These are phyloP conservation scores for Paramormyrops kingsleyae DNA, from an alignment of 2,113 vertebrate genomes.

Conservation along the genomic window DNA sequence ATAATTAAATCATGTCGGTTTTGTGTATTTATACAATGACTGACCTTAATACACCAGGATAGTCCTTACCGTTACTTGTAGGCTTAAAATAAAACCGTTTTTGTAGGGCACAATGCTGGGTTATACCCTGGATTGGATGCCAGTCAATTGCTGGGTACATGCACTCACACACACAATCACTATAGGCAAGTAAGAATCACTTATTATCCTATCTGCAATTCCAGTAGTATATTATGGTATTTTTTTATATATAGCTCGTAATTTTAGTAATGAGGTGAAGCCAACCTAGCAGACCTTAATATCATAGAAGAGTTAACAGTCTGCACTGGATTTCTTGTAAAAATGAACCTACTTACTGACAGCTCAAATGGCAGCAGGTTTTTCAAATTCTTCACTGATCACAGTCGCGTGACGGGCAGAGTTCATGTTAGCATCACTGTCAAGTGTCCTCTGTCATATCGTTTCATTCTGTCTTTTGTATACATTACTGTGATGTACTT, in stretches of 20 bases:
- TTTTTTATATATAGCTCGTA: not conserved
- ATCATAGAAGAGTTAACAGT: not conserved
- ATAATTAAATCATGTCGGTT: not conserved
- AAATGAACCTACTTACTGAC: not conserved
- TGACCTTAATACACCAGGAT: not conserved
- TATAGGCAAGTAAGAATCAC: not conserved
- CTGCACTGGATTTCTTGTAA: not conserved
- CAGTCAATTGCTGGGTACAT: not conserved
- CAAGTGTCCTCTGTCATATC: not conserved
- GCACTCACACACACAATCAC: not conserved
- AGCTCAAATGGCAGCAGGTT: not conserved
- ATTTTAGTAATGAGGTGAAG: not conserved
- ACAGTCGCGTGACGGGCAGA: not conserved
- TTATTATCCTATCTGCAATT: not conserved
- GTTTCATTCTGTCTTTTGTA: not conserved
- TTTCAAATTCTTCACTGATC: not conserved
- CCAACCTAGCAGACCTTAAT: not conserved
- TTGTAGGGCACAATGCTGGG: not conserved
- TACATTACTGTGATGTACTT: not conserved
- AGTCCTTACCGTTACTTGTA: not conserved
- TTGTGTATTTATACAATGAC: not conserved
- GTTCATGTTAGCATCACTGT: not conserved
- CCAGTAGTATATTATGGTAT: not conserved
- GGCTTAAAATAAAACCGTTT: not conserved
- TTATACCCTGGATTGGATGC: not conserved